Evolutionary conservation across 2,888 invertebrate species (phyloP).

Genomic region (Heterodera filipjevi): DNA sequence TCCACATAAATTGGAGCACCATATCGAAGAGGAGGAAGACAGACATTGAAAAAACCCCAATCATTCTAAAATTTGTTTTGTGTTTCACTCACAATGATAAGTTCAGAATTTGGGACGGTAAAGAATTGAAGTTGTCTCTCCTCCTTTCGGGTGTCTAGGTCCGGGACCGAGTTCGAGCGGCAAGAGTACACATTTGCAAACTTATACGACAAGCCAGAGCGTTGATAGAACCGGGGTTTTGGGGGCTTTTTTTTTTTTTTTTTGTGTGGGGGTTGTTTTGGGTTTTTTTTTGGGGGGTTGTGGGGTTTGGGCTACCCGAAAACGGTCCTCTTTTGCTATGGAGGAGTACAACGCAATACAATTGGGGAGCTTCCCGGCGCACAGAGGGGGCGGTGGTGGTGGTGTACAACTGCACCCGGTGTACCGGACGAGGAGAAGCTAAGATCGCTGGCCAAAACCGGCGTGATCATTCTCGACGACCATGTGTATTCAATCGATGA

Average conservation of each 20-base stretch:
- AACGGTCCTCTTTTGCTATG: conserved; percentile 26
- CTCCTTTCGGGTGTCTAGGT: conserved; percentile 11
- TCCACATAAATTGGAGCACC: too few relatives aligned
- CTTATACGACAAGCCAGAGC: background rate
- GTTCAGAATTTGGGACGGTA: background rate
- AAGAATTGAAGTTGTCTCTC: conserved; percentile 2
- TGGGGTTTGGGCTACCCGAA: conserved; percentile 10
- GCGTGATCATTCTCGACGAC: conserved; percentile 30
- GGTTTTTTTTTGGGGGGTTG: too few relatives aligned
- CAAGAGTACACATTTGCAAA: background rate
- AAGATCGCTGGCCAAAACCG: background rate
- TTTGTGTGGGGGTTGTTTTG: too few relatives aligned
- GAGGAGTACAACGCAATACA: conserved; percentile 1
- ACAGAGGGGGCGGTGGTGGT: background rate
- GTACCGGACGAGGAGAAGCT: conserved; percentile 28
- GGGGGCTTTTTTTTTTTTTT: too few relatives aligned
- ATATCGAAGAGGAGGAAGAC: too few relatives aligned
- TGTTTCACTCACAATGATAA: too few relatives aligned
- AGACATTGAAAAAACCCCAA: background rate
- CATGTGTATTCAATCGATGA: conserved; percentile 32
- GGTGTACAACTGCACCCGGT: conserved; percentile 10
- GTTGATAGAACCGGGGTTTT: too few relatives aligned
- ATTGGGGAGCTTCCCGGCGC: too few relatives aligned
- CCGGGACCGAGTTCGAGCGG: conserved; percentile 13
- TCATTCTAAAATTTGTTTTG: background rate